Evolutionary conservation across 2,797 vertebrate species (phyloP).

Genomic region (Hippopotamyrus pictus): DNA sequence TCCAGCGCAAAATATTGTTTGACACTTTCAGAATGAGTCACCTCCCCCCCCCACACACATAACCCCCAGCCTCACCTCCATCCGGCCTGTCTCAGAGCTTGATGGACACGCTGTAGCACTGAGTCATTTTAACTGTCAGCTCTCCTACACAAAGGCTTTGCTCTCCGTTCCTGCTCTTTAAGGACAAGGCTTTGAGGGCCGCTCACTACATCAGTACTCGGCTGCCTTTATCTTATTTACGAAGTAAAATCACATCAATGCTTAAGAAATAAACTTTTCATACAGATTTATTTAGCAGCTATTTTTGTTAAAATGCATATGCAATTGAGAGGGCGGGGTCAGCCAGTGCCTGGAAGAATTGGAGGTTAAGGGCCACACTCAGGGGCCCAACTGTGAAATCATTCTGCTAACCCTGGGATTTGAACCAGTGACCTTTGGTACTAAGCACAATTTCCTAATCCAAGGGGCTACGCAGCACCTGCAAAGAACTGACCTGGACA

Average conservation of each 20-base stretch:
- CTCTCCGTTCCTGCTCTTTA: not conserved
- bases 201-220: not conserved
- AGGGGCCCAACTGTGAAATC: not conserved
- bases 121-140: conserved; percentile 10
- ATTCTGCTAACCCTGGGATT: not conserved
- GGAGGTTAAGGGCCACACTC: not conserved
- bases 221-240: not conserved
- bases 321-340: not conserved
- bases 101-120: not conserved
- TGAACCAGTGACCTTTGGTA: not conserved
- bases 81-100: not conserved
- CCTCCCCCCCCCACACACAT: not conserved
- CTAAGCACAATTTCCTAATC: not conserved
- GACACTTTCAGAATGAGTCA: not conserved
- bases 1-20: not conserved
- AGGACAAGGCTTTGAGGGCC: not conserved
- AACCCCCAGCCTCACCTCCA: not conserved
- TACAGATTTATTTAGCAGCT: not conserved
- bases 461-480: not conserved
- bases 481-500: not conserved
- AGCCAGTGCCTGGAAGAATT: not conserved
- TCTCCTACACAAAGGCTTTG: not conserved
- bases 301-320: not conserved
- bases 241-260: not conserved
- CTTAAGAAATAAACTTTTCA: not conserved